Evolutionary conservation across 2,113 vertebrate genomes (phyloP), one percentile per base, ranked within the genome.

Genomic region (Laterallus jamaicensis): DNA sequence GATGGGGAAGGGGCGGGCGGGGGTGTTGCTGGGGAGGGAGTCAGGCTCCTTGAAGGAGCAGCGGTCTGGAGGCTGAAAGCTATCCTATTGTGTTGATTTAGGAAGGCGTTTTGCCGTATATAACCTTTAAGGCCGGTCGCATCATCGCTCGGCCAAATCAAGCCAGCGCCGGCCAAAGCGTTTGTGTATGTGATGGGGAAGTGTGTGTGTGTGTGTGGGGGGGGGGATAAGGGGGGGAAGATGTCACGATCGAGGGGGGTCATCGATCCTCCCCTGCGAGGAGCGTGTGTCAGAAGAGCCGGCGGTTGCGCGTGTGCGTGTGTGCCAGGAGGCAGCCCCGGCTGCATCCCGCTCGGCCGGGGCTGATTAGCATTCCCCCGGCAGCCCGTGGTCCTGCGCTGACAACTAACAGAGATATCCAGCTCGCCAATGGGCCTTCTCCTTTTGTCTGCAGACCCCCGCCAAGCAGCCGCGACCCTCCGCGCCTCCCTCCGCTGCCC

Each of bases 341-440:
- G 76, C 96, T 91, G 88, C 93, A 77, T 73, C 94, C 82, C 81
- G 64, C 95, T 94, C 86, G 37, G 68, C 76, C 71, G 82, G 97
- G 90, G 96, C 97, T 98, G 98, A 99, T 99, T 99, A 99, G 98
- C 98, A 99, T 99, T 99, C 98, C 97, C 97, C 97, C 97, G 97
- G 98, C 98, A 98, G 98, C 98, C 98, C 98, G 98, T 97, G 98
- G 98, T 98, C 98, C 98, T 98, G 97, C 96, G 95, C 98, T 99
- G 99, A 98, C 98, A 99, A 98, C 98, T 99, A 99, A 99, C 98
- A 99, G 98, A 99, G 98, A 99, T 98, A 98, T 98, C 98, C 98
- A 98, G 98, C 98, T 98, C 98, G 97, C 98, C 98, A 98, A 97
- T 96, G 97, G 98, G 98, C 98, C 97, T 97, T 94, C 97, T 98